These are phyloP conservation scores for Epizoanthus stellaris DNA, from an alignment of 92 coral and sea anemone species.

Conservation along the genomic window DNA sequence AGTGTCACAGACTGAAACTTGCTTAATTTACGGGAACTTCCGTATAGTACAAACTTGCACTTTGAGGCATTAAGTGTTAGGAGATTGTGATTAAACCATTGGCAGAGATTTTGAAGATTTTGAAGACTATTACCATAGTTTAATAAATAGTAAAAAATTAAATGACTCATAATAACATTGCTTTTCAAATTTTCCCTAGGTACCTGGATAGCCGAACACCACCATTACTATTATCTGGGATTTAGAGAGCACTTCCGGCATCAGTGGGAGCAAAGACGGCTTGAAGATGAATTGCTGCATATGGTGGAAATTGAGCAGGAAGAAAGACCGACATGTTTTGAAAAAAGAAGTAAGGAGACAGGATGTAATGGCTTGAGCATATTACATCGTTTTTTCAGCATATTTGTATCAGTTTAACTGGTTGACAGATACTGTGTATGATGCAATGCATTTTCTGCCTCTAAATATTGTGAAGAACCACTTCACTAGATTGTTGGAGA, in stretches of 20 bases:
- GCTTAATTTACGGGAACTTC: too few relatives aligned
- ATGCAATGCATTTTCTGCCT: slow-evolving; percentile 73
- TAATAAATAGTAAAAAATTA: too few relatives aligned
- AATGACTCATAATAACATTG: background rate
- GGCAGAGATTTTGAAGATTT: too few relatives aligned
- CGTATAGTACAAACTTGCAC: too few relatives aligned
- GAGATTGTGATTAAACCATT: too few relatives aligned
- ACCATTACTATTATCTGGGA: slow-evolving; percentile 76
- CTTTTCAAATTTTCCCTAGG: slow-evolving; percentile 41
- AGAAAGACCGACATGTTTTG: slow-evolving; percentile 64
- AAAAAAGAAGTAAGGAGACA: slow-evolving; percentile 60
- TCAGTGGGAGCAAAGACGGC: slow-evolving; percentile 56
- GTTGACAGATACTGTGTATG: slow-evolving; percentile 69
- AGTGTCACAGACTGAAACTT: too few relatives aligned
- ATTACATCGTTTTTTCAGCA: slow-evolving; percentile 63
- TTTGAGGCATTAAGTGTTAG: too few relatives aligned
- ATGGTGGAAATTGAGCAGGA: slow-evolving; percentile 74
- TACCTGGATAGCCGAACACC: slow-evolving; percentile 59
- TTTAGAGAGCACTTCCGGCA: slow-evolving; percentile 63
- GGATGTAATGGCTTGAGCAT: slow-evolving; percentile 69
- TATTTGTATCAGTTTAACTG: slow-evolving; percentile 63
- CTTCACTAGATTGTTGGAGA: slow-evolving; percentile 45
- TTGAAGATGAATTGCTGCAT: slow-evolving; percentile 55
- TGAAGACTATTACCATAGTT: too few relatives aligned
- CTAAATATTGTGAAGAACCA: slow-evolving; percentile 75